phyloP scores from a whole-genome alignment of 1,140 invertebrate genomes.

The Callitettix versicolor region DNA sequence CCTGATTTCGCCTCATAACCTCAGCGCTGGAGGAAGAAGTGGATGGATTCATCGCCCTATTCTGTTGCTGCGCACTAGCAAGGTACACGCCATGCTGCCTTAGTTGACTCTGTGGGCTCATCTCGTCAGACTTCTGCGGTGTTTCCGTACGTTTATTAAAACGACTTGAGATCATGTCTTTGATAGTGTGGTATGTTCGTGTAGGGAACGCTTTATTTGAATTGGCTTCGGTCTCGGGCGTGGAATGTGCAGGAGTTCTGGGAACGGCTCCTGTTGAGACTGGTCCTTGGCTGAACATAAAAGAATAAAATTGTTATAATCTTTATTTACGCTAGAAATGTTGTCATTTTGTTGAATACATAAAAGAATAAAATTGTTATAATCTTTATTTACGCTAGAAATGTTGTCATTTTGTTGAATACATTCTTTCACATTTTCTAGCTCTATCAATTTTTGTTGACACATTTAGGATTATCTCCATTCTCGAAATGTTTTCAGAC shows the following conservation, averaged over 20 bases:
- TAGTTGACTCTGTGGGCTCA: conserved; percentile 27
- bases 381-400: too few relatives aligned
- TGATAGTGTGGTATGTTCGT: conserved; percentile 68
- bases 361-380: too few relatives aligned
- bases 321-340: too few relatives aligned
- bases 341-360: too few relatives aligned
- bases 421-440: too few relatives aligned
- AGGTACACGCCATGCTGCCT: conserved; percentile 27
- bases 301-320: conserved; percentile 7
- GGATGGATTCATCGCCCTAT: background rate
- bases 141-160: conserved; percentile 41
- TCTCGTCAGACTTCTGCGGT: conserved; percentile 4
- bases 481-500: too few relatives aligned
- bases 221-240: conserved; percentile 22
- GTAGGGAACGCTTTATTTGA: conserved; percentile 28
- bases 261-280: conserved; percentile 13
- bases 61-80: conserved; percentile 3
- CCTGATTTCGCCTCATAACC: conserved; percentile 15
- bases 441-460: too few relatives aligned
- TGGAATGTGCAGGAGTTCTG: conserved; percentile 22
- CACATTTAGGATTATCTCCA: too few relatives aligned
- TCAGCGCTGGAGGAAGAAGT: conserved; percentile 1
- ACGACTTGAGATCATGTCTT: conserved; percentile 73
- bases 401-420: too few relatives aligned
- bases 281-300: background rate